Evolutionary conservation across 2,113 vertebrate genomes (phyloP).

Genomic region (Mellivora capensis): DNA sequence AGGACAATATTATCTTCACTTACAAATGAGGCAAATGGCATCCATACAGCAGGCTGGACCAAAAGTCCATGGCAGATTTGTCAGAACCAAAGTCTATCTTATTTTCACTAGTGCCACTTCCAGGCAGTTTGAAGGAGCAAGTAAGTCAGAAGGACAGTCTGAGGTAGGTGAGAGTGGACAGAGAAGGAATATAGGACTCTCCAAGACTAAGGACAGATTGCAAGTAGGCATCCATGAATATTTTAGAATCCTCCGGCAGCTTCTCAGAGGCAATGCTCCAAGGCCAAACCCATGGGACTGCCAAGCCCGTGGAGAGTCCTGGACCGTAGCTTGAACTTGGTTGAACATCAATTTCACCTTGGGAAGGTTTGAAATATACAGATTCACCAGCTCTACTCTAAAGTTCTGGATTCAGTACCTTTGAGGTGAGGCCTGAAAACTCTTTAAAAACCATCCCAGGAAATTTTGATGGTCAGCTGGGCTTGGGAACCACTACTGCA

Average conservation of each 20-base stretch:
- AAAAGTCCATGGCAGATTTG: not conserved
- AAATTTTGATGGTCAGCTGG: not conserved
- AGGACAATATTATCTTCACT: not conserved
- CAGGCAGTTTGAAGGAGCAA: not conserved
- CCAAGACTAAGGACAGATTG: not conserved
- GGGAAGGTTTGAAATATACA: slow-evolving; percentile 15
- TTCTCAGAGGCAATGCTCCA: not conserved
- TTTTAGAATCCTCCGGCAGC: slow-evolving; percentile 9
- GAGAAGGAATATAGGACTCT: not conserved
- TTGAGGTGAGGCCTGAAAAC: not conserved
- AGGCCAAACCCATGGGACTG: not conserved
- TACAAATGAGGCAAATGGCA: not conserved
- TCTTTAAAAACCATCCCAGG: not conserved
- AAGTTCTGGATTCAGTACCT: not conserved
- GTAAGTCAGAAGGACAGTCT: not conserved
- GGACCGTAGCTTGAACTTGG: not conserved
- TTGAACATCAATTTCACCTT: not conserved
- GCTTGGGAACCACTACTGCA: not conserved
- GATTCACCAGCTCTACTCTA: not conserved
- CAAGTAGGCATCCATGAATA: not conserved
- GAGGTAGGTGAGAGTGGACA: not conserved
- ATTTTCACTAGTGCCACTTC: not conserved
- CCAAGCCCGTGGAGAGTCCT: not conserved
- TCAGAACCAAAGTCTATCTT: not conserved
- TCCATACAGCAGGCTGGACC: not conserved